A percentile compares a stretch with the other conserved stretches of the same genome.
Evolutionary conservation across 2,113 vertebrate species (phyloP).

Genomic region (Carlito syrichta): DNA sequence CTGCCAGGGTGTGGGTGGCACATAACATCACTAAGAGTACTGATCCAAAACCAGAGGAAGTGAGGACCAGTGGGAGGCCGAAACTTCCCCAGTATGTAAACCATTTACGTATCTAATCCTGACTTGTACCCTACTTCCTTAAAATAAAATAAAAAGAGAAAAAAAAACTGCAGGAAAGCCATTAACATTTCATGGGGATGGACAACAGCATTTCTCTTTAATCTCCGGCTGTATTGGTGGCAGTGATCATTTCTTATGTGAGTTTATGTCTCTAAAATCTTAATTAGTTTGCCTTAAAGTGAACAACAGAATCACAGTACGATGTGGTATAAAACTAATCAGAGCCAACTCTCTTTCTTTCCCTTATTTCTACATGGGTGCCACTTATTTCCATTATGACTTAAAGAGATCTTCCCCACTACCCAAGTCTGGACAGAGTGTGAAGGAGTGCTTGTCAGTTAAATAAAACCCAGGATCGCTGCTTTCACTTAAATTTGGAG

Average conservation of each 20-base stretch:
- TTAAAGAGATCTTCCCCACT: neutral
- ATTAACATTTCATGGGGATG: neutral
- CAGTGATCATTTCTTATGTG: neutral
- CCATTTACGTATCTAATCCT: too few relatives aligned
- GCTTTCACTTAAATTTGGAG: neutral
- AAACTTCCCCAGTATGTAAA: too few relatives aligned
- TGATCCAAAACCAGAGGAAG: too few relatives aligned
- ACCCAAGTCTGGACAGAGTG: neutral
- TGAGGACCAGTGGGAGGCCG: too few relatives aligned
- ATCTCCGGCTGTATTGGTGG: neutral
- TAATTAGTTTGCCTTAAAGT: neutral
- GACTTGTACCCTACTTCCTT: too few relatives aligned
- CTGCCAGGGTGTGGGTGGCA: too few relatives aligned
- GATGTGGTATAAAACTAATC: neutral
- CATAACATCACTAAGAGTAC: too few relatives aligned
- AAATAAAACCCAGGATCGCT: neutral
- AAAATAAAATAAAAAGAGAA: too few relatives aligned
- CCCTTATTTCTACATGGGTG: neutral
- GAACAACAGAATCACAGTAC: neutral
- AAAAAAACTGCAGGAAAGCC: neutral
- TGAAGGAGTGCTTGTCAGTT: neutral
- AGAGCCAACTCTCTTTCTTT: neutral
- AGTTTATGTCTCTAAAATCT: neutral
- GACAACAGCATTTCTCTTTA: neutral
- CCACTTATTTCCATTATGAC: neutral